Base-by-base conservation (phyloP, 1,140 invertebrate genomes). In the Pseudomyrmex pallidus region DNA sequence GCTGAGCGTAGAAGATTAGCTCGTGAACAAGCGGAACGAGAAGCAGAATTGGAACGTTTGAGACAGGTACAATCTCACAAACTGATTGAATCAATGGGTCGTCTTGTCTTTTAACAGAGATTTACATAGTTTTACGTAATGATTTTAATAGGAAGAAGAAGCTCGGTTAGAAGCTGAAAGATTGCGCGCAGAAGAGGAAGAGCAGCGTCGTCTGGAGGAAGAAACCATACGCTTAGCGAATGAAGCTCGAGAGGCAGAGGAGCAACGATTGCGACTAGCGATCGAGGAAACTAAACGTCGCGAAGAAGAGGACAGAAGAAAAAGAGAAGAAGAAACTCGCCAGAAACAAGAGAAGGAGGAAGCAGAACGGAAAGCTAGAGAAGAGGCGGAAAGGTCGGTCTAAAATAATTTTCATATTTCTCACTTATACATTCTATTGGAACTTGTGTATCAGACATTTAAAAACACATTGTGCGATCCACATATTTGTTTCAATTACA, bases 1-100 rank as follows among this genome's bases (percentile, higher is more conserved):
- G 98, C 98, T 5, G 98, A 98, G 95, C 95, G 97, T 87, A 95
- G 98, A 89, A 95, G 97, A 85, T 94, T 98, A 61, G 97, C 97
- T 46, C 93, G 98, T 54, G 97, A 98, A 94, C 97, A 98, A 93
- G 96, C 97, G 61, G 98, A 98, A 95, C 94, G 96, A 82, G 97
- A 98, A 95, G 97, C 97, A 13, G 97, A 98, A 94, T 93, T 97
- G 35, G 97, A 98, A 93, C 95, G 97, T 83, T 96, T 96, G 91
- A 95, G 97, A 94, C 95, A 95, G 89, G 95, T 95, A 91, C 82
- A 92, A 13, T 61, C 17, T 74, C 35, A 35, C 5, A 35, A 35
- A 35, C 5, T 35, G 35, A 35, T 35, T 7, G 5, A 35, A 35
- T 35, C 35, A 7, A 63, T 15, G 35, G 67, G 25, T 46, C 50